Evolutionary conservation across 2,888 invertebrate species (phyloP), one percentile per base, ranked within the genome.

Genomic region (Lasius fuliginosus): DNA sequence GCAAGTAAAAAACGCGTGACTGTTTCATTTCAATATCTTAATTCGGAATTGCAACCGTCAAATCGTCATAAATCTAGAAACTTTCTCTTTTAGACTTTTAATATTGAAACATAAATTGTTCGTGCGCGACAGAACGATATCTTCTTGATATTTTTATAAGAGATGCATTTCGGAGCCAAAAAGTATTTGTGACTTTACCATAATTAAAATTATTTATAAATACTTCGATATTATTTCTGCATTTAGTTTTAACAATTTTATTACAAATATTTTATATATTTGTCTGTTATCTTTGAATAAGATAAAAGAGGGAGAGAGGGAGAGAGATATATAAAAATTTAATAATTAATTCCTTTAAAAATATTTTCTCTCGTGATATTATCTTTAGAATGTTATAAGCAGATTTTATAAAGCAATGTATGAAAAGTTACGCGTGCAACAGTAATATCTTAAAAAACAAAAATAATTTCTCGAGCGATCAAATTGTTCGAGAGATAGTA

Each of bases 261-360:
- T 8, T 18, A 18, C 15, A 0, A 46, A 18, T 46, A 46, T 53
- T 53, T 53, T n/a, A 53, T 53, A 23, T 36, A 40, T 40, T 3
- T 40, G 12, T 64, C 36, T 40, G 15, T 64, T 18, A 64, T 33
- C 18, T 33, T 65, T 23, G 23, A n/a, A 53, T n/a, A 2, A 8
- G 8, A n/a, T n/a, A 53, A 53, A n/a, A n/a, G 8, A 49, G 1
- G 5, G 46, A 4, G 36, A 36, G 36, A n/a, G 0, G 8, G 23
- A n/a, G 18, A 23, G 1, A 42, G 23, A 40, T 1, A 8, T 23
- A 12, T 23, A 42, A 65, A 53, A n/a, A 53, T 53, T 53, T n/a
- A n/a, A 53, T 53, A 53, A 53, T 53, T 53, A 53, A n/a, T 53
- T 53, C 1, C n/a, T n/a, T 53, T 5, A 40, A 76, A 67, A 40